These are phyloP conservation scores for Chitala chitala DNA, from an alignment of 2,113 vertebrate genomes.

Conservation along the genomic window DNA sequence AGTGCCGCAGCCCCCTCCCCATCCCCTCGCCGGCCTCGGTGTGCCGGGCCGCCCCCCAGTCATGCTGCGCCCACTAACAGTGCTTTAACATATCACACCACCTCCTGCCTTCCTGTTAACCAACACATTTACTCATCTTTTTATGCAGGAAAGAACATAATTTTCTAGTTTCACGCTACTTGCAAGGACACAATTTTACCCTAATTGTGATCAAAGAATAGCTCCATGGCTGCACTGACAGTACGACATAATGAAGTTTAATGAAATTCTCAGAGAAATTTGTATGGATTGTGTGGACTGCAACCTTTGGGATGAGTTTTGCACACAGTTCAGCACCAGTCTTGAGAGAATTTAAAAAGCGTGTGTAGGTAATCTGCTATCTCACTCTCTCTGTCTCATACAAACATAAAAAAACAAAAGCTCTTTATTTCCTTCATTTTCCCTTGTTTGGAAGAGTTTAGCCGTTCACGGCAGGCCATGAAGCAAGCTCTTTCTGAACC, in stretches of 20 bases:
- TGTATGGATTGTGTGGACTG: conserved; percentile 19
- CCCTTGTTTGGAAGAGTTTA: conserved; percentile 21
- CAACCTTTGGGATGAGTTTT: conserved; percentile 25
- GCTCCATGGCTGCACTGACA: not conserved
- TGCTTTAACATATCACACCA: not conserved
- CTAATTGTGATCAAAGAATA: not conserved
- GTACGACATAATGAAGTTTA: conserved; percentile 4
- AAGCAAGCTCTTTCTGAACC: conserved; percentile 27
- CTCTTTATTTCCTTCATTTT: conserved; percentile 1
- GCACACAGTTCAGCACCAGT: conserved; percentile 26
- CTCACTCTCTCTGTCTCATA: not conserved
- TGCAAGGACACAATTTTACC: not conserved
- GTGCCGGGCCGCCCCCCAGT: not conserved
- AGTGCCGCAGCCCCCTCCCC: no score
- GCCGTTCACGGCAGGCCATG: not conserved
- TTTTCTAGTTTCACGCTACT: not conserved
- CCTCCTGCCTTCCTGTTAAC: not conserved
- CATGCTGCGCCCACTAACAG: not conserved
- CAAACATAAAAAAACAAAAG: not conserved
- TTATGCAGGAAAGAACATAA: not conserved
- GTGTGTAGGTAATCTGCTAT: not conserved
- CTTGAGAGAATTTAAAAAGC: conserved; percentile 31
- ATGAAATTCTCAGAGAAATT: conserved; percentile 24
- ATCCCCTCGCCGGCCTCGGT: not conserved
- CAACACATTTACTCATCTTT: not conserved